Percentiles rank a stretch among this genome's conserved stretches.
phyloP scores from a whole-genome alignment of 1,140 invertebrate species.

The Acromyrmex heyeri region DNA sequence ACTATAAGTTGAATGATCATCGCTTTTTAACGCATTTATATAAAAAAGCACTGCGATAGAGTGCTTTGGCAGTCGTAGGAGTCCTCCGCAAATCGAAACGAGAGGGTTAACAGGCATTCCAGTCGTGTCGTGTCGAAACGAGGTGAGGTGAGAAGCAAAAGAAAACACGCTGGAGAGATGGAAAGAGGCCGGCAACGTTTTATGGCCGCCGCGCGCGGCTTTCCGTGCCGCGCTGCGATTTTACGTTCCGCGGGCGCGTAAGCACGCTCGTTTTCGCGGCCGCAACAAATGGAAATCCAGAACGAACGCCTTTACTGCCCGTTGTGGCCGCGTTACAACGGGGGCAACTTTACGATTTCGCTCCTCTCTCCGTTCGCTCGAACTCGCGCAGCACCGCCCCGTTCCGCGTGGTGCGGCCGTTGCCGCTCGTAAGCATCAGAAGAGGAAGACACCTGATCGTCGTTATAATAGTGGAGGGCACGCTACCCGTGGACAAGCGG shows the following conservation, averaged over 20 bases:
- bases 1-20: not conserved
- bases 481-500: slow-evolving; percentile 27
- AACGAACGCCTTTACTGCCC: slow-evolving; percentile 76
- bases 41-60: not conserved
- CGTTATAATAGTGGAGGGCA: slow-evolving; percentile 57
- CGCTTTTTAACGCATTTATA: not conserved
- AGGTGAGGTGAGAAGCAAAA: slow-evolving; percentile 48
- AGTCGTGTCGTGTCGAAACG: slow-evolving; percentile 1
- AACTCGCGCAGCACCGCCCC: slow-evolving; percentile 58
- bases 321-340: slow-evolving; percentile 66
- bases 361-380: slow-evolving; percentile 22
- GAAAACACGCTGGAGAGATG: slow-evolving; percentile 15
- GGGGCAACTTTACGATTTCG: slow-evolving; percentile 82
- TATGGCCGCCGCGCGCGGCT: slow-evolving; percentile 20
- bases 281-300: slow-evolving; percentile 80
- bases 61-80: not conserved
- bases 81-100: slow-evolving; percentile 5
- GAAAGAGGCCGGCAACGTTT: slow-evolving; percentile 49
- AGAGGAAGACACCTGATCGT: slow-evolving; percentile 68
- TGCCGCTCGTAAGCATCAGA: slow-evolving; percentile 57
- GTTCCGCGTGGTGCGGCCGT: slow-evolving; percentile 53
- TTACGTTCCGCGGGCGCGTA: slow-evolving; percentile 74
- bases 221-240: slow-evolving; percentile 75
- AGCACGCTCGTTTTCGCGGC: slow-evolving; percentile 79
- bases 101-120: slow-evolving; percentile 22